Percentiles rank a stretch among this genome's conserved stretches.
phyloP scores from a whole-genome alignment of 1,140 invertebrate species.

The Danaus plexippus region DNA sequence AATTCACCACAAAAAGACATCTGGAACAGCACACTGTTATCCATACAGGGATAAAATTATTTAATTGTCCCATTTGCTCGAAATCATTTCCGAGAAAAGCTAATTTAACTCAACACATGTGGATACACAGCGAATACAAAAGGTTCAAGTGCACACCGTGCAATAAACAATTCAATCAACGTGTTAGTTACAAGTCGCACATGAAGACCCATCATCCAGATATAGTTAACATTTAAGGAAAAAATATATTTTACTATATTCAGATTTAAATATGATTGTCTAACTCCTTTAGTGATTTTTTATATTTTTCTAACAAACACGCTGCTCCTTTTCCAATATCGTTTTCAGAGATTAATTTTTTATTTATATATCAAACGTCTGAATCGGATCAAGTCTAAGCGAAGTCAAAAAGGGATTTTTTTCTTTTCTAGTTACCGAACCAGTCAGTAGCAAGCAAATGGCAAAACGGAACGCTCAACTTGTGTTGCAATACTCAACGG shows the following conservation, averaged over 20 bases:
- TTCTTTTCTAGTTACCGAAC: conserved; percentile 49
- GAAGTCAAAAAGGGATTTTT: conserved; percentile 33
- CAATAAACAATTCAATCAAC: conserved; percentile 70
- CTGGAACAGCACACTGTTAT: conserved; percentile 59
- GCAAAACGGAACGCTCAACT: conserved; percentile 55
- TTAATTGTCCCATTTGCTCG: conserved; percentile 63
- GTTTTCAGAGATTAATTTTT: too few relatives aligned
- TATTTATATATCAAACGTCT: too few relatives aligned
- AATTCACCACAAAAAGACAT: conserved; percentile 24
- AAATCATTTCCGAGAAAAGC: conserved; percentile 34
- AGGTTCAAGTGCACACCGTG: conserved; percentile 75
- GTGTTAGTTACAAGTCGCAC: conserved; percentile 30
- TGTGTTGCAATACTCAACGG: conserved; percentile 53
- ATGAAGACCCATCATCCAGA: conserved; percentile 35
- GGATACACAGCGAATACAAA: conserved; percentile 72
- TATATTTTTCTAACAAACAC: too few relatives aligned
- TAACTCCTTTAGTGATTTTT: too few relatives aligned
- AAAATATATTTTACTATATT: too few relatives aligned
- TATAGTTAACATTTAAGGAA: conserved; percentile 12
- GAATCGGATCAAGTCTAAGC: neutral
- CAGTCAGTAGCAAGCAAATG: conserved; percentile 29
- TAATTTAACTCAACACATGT: conserved; percentile 47
- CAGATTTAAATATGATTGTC: too few relatives aligned
- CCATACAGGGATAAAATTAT: conserved; percentile 65
- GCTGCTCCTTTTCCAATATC: too few relatives aligned